Evolutionary conservation across 2,113 vertebrate genomes (phyloP).

Genomic region (Chloropsis hardwickii): DNA sequence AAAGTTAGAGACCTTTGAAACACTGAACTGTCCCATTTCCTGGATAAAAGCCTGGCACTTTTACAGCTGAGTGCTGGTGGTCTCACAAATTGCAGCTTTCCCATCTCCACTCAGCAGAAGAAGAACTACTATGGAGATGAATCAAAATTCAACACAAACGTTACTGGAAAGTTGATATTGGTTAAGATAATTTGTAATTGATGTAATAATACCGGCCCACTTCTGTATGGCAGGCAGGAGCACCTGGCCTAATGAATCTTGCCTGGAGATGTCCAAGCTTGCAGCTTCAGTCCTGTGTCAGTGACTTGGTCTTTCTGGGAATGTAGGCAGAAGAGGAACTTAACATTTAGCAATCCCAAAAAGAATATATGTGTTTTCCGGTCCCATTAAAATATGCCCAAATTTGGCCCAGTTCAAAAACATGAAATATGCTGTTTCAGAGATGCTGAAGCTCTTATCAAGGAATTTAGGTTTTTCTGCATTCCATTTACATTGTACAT

Average conservation of each 20-base stretch:
- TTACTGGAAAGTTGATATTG: neutral
- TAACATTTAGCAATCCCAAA: neutral
- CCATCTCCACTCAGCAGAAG: neutral
- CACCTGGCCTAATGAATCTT: neutral
- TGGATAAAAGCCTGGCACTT: neutral
- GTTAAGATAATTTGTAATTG: constrained; percentile 2
- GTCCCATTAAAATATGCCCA: neutral
- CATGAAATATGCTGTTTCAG: neutral
- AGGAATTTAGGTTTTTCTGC: neutral
- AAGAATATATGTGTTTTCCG: neutral
- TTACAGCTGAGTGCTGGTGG: neutral
- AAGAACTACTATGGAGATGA: neutral
- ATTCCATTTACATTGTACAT: neutral
- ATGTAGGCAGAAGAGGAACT: neutral
- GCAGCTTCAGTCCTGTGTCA: neutral
- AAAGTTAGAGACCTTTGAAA: neutral
- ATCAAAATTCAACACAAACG: neutral
- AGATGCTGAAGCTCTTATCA: neutral
- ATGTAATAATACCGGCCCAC: neutral
- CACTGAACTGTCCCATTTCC: neutral
- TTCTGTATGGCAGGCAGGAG: neutral
- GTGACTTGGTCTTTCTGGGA: neutral
- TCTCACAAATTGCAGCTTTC: neutral
- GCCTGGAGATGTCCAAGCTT: neutral
- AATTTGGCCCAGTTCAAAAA: neutral